Conservation (phyloP, 2,113 vertebrate species). For the Pseudonaja textilis region DNA sequence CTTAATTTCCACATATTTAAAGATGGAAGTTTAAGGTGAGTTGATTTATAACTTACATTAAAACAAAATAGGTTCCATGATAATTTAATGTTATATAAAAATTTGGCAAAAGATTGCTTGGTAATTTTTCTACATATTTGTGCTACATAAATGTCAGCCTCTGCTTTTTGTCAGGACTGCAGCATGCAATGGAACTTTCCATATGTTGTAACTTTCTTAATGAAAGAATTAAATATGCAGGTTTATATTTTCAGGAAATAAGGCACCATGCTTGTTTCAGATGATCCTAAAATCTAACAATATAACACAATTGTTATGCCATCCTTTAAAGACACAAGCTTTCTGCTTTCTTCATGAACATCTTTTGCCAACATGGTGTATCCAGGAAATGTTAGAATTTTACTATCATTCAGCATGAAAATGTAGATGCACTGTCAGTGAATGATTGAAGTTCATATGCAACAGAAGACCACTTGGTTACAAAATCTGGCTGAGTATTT, state of each 20-base stretch:
- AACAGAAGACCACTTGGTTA: neutral
- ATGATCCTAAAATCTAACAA: neutral
- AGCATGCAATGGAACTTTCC: neutral
- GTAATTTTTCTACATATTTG: neutral
- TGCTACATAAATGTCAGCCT: neutral
- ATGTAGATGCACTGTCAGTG: neutral
- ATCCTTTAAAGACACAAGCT: neutral
- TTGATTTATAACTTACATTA: neutral
- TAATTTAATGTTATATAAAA: neutral
- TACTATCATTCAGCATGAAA: neutral
- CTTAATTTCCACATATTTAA: neutral
- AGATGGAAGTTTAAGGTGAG: neutral
- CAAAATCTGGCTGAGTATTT: neutral
- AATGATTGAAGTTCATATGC: neutral
- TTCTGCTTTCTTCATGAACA: neutral
- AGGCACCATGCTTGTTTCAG: neutral
- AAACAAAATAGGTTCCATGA: neutral
- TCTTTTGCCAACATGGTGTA: neutral
- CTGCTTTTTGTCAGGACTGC: neutral
- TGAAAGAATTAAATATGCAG: neutral
- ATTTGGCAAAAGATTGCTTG: neutral
- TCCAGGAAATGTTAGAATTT: neutral
- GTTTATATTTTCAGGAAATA: neutral
- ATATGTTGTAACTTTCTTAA: neutral
- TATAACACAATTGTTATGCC: neutral